phyloP scores from a whole-genome alignment of 1,140 invertebrate genomes.

The Penaeus japonicus region DNA sequence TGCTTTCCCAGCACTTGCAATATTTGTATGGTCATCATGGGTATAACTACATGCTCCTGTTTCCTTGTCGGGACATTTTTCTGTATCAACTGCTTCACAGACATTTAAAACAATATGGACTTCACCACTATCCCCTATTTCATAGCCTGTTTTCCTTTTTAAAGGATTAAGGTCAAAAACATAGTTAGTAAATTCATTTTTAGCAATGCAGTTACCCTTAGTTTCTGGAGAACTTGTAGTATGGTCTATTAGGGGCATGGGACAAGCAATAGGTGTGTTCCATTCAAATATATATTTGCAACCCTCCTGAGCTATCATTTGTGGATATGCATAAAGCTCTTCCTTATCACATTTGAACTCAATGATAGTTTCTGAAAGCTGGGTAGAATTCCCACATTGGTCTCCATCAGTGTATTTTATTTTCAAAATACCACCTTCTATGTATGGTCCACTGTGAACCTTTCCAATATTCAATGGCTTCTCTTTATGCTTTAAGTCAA shows the following conservation, averaged over 20 bases:
- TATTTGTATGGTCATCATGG: background rate
- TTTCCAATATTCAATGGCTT: conserved; percentile 50
- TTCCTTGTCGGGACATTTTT: conserved; percentile 24
- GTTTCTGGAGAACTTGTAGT: background rate
- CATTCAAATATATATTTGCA: conserved; percentile 54
- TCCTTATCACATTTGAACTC: conserved; percentile 53
- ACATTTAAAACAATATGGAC: conserved; percentile 36
- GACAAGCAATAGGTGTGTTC: conserved; percentile 49
- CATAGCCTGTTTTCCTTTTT: conserved; percentile 32
- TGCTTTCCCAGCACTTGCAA: conserved; percentile 41
- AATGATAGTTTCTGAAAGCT: conserved; percentile 43
- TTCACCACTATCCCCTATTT: conserved; percentile 15
- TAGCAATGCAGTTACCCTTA: conserved; percentile 41
- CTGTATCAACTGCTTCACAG: conserved; percentile 40
- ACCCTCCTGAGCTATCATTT: conserved; percentile 36
- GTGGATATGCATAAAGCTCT: conserved; percentile 38
- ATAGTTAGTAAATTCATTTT: conserved; percentile 33
- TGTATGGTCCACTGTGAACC: conserved; percentile 46
- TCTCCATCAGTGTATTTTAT: conserved; percentile 53
- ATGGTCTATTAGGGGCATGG: background rate
- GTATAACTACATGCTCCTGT: conserved; percentile 26
- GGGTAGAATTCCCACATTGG: conserved; percentile 18
- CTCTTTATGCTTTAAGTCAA: conserved; percentile 46
- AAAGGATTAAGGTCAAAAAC: conserved; percentile 48
- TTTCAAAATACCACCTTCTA: conserved; percentile 47